A percentile compares a stretch with the other conserved stretches of the same genome.
Evolutionary conservation across 2,797 vertebrate species (phyloP).

Genomic region (Adelosebastes latens): DNA sequence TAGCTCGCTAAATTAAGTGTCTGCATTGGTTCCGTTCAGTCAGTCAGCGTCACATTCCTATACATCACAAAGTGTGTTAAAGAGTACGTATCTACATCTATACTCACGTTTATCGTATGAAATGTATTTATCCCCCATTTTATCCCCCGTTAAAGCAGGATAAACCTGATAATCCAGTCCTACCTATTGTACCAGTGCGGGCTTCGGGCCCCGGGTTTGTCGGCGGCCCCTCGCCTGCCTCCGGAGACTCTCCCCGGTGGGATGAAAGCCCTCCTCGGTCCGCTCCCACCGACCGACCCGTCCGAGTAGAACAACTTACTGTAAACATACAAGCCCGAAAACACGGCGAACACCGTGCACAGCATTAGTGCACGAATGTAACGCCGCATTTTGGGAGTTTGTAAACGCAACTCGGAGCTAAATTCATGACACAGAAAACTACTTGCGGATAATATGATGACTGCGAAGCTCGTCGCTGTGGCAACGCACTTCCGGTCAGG

Average conservation of each 20-base stretch:
- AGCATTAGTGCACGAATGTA: conserved; percentile 84
- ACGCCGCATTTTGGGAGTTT: conserved; percentile 83
- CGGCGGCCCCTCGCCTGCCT: conserved; percentile 62
- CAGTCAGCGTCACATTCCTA: conserved; percentile 37
- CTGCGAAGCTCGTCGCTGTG: background rate
- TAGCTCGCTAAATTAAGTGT: background rate
- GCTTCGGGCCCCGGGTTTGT: conserved; percentile 56
- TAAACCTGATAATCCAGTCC: rapidly evolving
- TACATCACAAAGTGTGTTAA: background rate
- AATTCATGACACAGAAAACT: conserved; percentile 69
- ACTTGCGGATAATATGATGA: background rate
- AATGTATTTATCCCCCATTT: rapidly evolving
- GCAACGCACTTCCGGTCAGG: conserved; percentile 36
- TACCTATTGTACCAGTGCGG: conserved; percentile 71
- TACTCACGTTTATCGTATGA: rapidly evolving
- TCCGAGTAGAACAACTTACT: conserved; percentile 82
- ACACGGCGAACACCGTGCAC: conserved; percentile 87
- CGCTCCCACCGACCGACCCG: conserved; percentile 48
- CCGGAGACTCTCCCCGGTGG: conserved; percentile 60
- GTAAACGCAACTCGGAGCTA: conserved; percentile 26
- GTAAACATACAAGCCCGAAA: conserved; percentile 87
- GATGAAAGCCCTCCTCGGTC: conserved; percentile 43
- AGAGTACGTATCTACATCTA: rapidly evolving
- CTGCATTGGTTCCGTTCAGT: background rate
- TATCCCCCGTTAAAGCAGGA: rapidly evolving